Evolutionary conservation across 2,797 vertebrate genomes (phyloP).

Genomic region (Cuniculus paca): DNA sequence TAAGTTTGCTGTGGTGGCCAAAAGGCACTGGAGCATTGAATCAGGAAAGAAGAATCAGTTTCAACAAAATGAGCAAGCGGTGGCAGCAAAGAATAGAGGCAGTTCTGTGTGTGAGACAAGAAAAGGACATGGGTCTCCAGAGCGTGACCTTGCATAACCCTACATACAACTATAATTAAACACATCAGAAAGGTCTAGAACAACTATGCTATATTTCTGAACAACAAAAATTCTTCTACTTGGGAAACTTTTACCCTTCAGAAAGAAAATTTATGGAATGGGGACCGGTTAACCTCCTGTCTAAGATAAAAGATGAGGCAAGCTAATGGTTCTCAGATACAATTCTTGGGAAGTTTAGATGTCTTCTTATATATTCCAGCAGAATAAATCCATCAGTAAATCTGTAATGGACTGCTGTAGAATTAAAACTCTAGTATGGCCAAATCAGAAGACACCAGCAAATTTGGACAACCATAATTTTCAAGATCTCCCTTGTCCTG

Average conservation of each 20-base stretch:
- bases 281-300: neutral
- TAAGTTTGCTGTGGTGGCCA: neutral
- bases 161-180: neutral
- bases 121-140: neutral
- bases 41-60: neutral
- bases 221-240: constrained; percentile 29
- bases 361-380: constrained; percentile 89
- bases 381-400: constrained; percentile 93
- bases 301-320: constrained; percentile 10
- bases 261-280: neutral
- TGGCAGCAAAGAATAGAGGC: neutral
- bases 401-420: constrained; percentile 95
- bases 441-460: constrained; percentile 89
- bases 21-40: neutral
- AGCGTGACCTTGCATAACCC: neutral
- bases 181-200: constrained; percentile 17
- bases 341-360: neutral
- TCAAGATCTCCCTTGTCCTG: constrained; percentile 86
- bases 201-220: neutral
- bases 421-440: constrained; percentile 94
- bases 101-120: neutral
- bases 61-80: neutral
- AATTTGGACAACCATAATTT: constrained; percentile 80
- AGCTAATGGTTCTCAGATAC: neutral
- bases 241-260: constrained; percentile 37